These are phyloP conservation scores for Limnephilus auricula DNA, from an alignment of 2,888 invertebrate species.

Conservation along the genomic window DNA sequence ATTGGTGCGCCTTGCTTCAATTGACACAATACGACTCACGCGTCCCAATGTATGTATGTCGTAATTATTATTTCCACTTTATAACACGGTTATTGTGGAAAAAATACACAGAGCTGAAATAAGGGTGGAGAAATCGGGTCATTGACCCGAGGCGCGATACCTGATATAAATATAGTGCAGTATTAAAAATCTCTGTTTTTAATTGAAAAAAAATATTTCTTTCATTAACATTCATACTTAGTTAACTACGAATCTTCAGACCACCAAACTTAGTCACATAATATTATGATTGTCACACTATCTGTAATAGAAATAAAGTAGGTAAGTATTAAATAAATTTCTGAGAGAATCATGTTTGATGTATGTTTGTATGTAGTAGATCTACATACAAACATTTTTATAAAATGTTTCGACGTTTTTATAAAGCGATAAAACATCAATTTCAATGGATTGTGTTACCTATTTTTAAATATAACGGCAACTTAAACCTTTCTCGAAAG, in stretches of 20 bases:
- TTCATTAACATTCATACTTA: not conserved
- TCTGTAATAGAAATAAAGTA: no score
- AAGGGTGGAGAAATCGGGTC: not conserved
- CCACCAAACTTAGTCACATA: not conserved
- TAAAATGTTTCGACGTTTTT: no score
- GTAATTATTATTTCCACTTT: not conserved
- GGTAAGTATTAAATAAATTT: no score
- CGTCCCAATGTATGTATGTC: not conserved
- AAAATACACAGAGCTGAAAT: not conserved
- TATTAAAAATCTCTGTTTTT: not conserved
- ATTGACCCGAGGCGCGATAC: not conserved
- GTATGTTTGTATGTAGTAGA: no score
- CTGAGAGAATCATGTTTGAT: no score
- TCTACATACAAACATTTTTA: no score
- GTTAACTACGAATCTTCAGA: not conserved
- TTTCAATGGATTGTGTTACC: no score
- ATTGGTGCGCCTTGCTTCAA: not conserved
- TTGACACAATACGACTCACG: not conserved
- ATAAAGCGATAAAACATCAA: no score
- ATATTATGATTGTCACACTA: not conserved
- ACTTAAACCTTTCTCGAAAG: no score
- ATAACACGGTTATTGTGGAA: not conserved
- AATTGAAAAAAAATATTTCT: not conserved
- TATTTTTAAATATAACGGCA: no score
- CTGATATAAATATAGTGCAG: not conserved